Base-by-base conservation (phyloP, 30 jellyfish, hydroid and myxozoan species). In the Phacellophora camtschatica region DNA sequence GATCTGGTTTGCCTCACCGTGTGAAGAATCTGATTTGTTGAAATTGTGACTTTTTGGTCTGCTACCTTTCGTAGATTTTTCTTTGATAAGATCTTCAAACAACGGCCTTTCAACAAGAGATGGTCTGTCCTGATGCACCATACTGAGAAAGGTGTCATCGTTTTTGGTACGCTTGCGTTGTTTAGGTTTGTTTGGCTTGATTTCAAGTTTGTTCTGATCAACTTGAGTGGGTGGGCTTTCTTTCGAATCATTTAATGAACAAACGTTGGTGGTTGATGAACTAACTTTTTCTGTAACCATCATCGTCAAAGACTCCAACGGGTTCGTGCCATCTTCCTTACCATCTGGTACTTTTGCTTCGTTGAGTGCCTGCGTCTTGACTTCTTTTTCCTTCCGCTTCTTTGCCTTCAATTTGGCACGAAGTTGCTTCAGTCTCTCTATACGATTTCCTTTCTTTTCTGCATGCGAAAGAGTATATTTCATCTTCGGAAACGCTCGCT, bases 81-180 rank as follows among this genome's bases (percentile, higher is more conserved):
- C 90, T 29, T 77, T 61, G 33, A 62, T 70, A n/a, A 62, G 82
- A 27, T 59, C 82, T n/a, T 62, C 36, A 13, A 66, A 61, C 12
- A 62, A 50, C 24, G 90, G 90, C 35, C 90, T 77, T 36, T 73
- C 88, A 23, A 71, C 62, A 31, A 58, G 94, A 16, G 97, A 92
- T 28, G 97, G 97, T 64, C 97, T 68, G 50, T 80, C 96, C 74
- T 92, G 93, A 46, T 58, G 82, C 13, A 92, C 98, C 98, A 92
- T 92, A 68, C 98, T 92, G 0, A 96, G 74, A 29, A 81, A 66
- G 28, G 37, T 71, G 57, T 69, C 85, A 1, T 20, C 48, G 48
- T 20, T 56, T 46, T 57, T 68, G 5, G 48, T 9, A 15, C 85
- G 53, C 36, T 70, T 74, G 20, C 77, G 70, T 8, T 71, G 71